These are phyloP conservation scores for Turritopsis dohrnii DNA, from an alignment of 30 jellyfish, hydroid and myxozoan genomes.

Conservation along the genomic window DNA sequence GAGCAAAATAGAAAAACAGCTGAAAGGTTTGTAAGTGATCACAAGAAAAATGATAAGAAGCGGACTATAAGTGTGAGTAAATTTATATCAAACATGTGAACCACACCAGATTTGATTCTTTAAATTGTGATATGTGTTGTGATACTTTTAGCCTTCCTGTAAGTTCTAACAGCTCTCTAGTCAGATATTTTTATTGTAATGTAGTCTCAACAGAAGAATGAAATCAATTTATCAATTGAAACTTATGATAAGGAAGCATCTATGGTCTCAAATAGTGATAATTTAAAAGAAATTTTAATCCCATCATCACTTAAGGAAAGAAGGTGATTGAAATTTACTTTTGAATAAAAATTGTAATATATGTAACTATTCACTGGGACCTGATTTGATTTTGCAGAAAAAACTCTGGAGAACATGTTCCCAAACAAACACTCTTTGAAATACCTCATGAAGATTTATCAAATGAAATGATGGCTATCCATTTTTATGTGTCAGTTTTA, in stretches of 20 bases:
- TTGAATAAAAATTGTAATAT: no score
- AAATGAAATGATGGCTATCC: background rate
- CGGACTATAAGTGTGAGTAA: background rate
- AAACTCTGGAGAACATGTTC: background rate
- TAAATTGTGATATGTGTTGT: no score
- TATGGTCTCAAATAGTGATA: background rate
- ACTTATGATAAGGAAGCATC: background rate
- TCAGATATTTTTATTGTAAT: no score
- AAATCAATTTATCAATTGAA: no score
- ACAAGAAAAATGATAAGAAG: background rate
- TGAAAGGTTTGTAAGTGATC: background rate
- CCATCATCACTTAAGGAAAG: no score
- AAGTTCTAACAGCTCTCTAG: no score
- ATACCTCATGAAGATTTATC: background rate
- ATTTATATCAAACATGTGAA: no score
- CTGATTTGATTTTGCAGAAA: no score
- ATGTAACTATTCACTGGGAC: no score
- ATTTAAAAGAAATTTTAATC: no score
- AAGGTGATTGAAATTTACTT: no score
- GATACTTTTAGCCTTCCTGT: no score
- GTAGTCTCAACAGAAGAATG: background rate
- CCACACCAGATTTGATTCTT: background rate
- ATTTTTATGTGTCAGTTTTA: background rate
- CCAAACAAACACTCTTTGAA: background rate
- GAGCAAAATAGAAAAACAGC: background rate